phyloP scores from a whole-genome alignment of 2,888 invertebrate species.

The Rhagophthalmus giganteus region DNA sequence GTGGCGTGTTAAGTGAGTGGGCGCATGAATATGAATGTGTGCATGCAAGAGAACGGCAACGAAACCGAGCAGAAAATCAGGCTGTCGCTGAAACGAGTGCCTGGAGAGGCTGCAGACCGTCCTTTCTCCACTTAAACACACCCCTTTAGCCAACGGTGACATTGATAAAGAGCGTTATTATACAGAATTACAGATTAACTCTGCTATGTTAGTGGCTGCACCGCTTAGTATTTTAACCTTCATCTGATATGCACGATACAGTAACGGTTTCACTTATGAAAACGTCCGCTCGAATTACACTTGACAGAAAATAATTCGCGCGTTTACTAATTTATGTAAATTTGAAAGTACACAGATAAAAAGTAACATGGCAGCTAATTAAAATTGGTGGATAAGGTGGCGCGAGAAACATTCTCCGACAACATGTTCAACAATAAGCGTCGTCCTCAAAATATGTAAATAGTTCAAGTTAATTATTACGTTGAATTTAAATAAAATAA shows the following conservation, averaged over 20 bases:
- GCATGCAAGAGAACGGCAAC: constrained; percentile 42
- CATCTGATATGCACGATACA: constrained; percentile 30
- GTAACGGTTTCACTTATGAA: no score
- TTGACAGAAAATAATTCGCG: no score
- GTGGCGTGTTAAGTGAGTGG: constrained; percentile 40
- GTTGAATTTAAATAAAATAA: no score
- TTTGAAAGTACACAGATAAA: no score
- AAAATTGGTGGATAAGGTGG: no score
- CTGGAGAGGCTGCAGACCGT: constrained; percentile 38
- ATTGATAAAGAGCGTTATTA: constrained; percentile 51
- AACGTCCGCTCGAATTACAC: no score
- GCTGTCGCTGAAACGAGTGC: constrained; percentile 44
- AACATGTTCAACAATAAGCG: no score
- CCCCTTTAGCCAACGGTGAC: constrained; percentile 44
- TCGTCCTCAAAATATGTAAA: no score
- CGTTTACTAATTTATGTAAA: no score
- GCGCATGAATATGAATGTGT: constrained; percentile 48
- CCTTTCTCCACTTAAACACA: constrained; percentile 45
- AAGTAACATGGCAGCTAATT: no score
- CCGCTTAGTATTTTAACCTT: constrained; percentile 30
- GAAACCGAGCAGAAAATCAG: constrained; percentile 51
- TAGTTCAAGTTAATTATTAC: no score
- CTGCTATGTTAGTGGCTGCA: constrained; percentile 38
- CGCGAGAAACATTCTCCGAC: no score
- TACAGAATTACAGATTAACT: constrained; percentile 51